Evolutionary conservation across 2,888 invertebrate species (phyloP), one percentile per base, ranked within the genome.

Genomic region (Glomeris marginata): DNA sequence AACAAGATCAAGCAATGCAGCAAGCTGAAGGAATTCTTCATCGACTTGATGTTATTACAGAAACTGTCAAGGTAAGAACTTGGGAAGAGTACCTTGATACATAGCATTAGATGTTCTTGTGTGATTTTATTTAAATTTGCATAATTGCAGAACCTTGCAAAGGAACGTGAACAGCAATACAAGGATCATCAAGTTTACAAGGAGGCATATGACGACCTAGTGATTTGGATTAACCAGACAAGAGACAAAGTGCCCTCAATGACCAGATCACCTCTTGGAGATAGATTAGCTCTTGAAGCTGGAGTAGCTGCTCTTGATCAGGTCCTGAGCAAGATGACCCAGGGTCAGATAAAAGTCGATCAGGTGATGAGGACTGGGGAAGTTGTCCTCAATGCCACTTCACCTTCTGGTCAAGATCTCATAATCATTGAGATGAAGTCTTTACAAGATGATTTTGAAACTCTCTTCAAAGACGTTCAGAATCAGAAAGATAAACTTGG

Each of bases 111-210:
- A 20, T 15, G 15, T 38, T 5, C 2, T 10, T 5, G 18, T 38
- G 38, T 34, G 45, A 28, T 38, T 38, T 45, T 41, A 15, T 41
- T 40, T 22, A 28, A 18, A 22, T 47, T 61, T 63, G 22, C 37
- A 1, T 50, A 16, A 11, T 41, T 21, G 2, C 54, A 71, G 68
- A 80, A 78, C 64, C 63, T 88, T 34, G 69, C 87, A 13, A 70
- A 74, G 2, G 84, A 87, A 61, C 76, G 87, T 16, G 86, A 87
- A 64, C 81, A 82, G 60, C 85, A 90, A 62, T 87, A 83, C 62
- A 80, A 82, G 62, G 87, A 91, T 64, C 90, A 91, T 62, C 77
- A 84, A 54, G 66, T 81, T 1, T 94, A 90, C 64, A 91, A 91
- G 64, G 90, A 90, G 68, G 85, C 90, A 4, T 82, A 85, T 56